Evolutionary conservation across 2,797 vertebrate species (phyloP), one percentile per base, ranked within the genome.

Genomic region (Nyctibius grandis): DNA sequence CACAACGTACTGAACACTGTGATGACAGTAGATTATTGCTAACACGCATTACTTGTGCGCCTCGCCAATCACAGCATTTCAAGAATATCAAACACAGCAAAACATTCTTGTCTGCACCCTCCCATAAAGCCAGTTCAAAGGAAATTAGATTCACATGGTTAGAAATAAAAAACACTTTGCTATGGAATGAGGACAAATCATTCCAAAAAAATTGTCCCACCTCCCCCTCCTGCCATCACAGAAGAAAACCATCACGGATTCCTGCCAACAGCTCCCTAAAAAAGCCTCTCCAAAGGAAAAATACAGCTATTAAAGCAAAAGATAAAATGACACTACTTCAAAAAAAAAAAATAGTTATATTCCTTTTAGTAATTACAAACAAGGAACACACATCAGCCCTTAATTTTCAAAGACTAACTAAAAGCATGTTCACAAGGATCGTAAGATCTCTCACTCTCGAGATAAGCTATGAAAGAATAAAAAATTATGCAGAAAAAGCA

Each of bases 121-220:
- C 23, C 61, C 70, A 15, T 17, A 74, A 80, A 82, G 26, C 20
- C n/a, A 42, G 4, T 29, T 75, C 40, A 85, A 75, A 72, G 11
- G 10, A 85, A 78, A 70, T 74, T 36, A 60, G 34, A 72, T 21
- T 40, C 68, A 69, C 4, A 19, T 23, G 4, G 19, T 63, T 79
- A 86, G 29, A 84, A 90, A 69, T 53, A 79, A 88, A 85, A 78
- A 6, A 0, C 15, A 70, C 11, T 65, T 79, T 60, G 19, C 29
- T 31, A 5, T 4, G 10, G 23, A 76, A 74, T 0, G 0, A 56
- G 17, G 12, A 67, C 85, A 77, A 91, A 67, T n/a, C 0, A 19
- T 63, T 80, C 7, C 11, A n/a, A 60, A 77, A 65, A 5, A 38
- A 14, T 11, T 57, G 38, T 40, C 12, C 61, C 9, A 34, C 13